A percentile compares a stretch with the other conserved stretches of the same genome.
These are phyloP conservation scores for Eclectus roratus DNA, from an alignment of 2,113 vertebrate genomes.

Conservation along the genomic window DNA sequence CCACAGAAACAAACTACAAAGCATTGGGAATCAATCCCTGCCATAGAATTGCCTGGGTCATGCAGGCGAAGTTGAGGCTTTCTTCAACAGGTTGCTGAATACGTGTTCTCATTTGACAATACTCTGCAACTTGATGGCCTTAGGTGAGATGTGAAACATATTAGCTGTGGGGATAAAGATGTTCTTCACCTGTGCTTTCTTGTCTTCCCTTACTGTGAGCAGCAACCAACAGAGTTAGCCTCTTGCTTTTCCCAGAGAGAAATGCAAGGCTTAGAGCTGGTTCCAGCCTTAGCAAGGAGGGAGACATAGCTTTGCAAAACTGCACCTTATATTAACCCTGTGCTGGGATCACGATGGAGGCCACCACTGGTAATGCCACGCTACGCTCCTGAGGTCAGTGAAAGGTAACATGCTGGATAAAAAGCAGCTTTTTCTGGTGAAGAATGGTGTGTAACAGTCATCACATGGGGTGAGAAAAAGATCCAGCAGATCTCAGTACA, in stretches of 20 bases:
- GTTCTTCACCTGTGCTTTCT: neutral
- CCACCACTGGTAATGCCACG: accelerated
- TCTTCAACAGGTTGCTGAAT: neutral
- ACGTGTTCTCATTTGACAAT: accelerated
- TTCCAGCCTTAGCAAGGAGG: neutral
- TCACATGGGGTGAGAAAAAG: neutral
- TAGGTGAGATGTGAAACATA: neutral
- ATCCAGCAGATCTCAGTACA: neutral
- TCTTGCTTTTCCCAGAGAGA: neutral
- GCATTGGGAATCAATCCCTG: neutral
- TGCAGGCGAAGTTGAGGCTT: accelerated
- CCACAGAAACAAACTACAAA: neutral
- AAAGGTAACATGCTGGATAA: neutral
- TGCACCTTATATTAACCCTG: neutral
- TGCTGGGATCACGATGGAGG: accelerated
- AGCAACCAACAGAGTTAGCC: too few relatives aligned
- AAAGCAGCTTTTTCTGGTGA: neutral
- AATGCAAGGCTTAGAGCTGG: too few relatives aligned
- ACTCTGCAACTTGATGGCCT: neutral
- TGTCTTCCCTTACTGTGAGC: neutral
- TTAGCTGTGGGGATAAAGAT: neutral
- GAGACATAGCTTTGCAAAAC: neutral
- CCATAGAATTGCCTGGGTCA: neutral
- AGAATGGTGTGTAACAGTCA: neutral
- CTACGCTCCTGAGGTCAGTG: accelerated